phyloP scores from a whole-genome alignment of 1,140 invertebrate species.

The Oppia nitens region DNA sequence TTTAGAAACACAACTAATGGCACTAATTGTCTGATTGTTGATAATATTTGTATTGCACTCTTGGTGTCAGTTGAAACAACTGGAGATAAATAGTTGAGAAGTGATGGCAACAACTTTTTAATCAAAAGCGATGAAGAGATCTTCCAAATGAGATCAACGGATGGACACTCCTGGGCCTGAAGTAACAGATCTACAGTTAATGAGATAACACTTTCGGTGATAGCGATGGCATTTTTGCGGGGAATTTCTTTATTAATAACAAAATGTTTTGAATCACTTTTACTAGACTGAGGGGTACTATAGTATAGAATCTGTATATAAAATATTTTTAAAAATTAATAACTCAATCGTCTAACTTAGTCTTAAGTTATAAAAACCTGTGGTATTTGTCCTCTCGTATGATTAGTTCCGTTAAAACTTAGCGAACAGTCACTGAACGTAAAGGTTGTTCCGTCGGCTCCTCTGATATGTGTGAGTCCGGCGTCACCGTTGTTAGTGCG shows the following conservation, averaged over 20 bases:
- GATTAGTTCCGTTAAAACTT: slow-evolving; percentile 88
- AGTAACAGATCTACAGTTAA: slow-evolving; percentile 21
- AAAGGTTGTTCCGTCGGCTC: slow-evolving; percentile 79
- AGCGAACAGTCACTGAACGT: slow-evolving; percentile 78
- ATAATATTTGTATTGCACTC: slow-evolving; percentile 79
- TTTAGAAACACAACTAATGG: slow-evolving; percentile 75
- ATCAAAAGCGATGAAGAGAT: slow-evolving; percentile 36
- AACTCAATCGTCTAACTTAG: neutral
- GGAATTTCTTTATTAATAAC: neutral
- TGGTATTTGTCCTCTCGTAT: slow-evolving; percentile 83
- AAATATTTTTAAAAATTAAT: neutral
- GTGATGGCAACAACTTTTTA: slow-evolving; percentile 54
- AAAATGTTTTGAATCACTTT: neutral
- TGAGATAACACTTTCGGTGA: slow-evolving; percentile 2
- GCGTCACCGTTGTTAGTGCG: slow-evolving; percentile 82
- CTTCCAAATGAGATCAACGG: slow-evolving; percentile 20
- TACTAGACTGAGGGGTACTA: slow-evolving; percentile 33
- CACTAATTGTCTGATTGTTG: slow-evolving; percentile 69
- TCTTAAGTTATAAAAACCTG: slow-evolving; percentile 37
- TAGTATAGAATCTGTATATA: slow-evolving; percentile 57
- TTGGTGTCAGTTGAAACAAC: slow-evolving; percentile 59
- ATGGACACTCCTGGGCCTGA: slow-evolving; percentile 24
- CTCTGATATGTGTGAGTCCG: slow-evolving; percentile 59
- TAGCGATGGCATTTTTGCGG: neutral
- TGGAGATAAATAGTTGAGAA: slow-evolving; percentile 60